phyloP scores from a whole-genome alignment of 2,113 vertebrate species.

The Ciconia boyciana region DNA sequence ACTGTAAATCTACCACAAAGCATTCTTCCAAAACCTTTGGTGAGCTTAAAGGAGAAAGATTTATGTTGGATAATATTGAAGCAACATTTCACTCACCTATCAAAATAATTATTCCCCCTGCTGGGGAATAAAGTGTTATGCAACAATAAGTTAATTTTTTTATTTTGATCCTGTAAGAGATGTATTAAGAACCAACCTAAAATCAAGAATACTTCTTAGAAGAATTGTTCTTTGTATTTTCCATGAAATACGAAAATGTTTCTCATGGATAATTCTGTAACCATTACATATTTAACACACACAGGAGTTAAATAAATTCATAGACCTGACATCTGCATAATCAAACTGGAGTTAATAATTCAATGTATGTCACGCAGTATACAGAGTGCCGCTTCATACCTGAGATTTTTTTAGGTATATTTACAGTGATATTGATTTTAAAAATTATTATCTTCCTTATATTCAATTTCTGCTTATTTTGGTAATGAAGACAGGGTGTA shows the following conservation, averaged over 20 bases:
- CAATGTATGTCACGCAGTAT: neutral
- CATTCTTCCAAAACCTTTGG: neutral
- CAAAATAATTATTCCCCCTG: neutral
- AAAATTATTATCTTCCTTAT: neutral
- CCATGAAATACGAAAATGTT: neutral
- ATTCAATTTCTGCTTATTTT: neutral
- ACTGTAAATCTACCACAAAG: neutral
- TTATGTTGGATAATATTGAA: neutral
- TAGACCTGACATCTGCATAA: neutral
- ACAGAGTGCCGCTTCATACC: neutral
- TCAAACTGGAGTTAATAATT: neutral
- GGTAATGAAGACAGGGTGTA: neutral
- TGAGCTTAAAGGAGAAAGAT: neutral
- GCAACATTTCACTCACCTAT: neutral
- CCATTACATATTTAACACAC: neutral
- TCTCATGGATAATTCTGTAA: neutral
- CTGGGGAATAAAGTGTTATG: neutral
- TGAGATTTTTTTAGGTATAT: neutral
- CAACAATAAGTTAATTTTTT: neutral
- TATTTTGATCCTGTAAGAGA: neutral
- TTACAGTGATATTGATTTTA: neutral
- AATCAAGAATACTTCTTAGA: neutral
- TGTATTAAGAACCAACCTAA: neutral
- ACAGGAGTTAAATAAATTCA: neutral
- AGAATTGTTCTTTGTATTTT: neutral